These are phyloP conservation scores for Genyomyrus donnyi DNA, from an alignment of 2,113 vertebrate genomes.

Conservation along the genomic window DNA sequence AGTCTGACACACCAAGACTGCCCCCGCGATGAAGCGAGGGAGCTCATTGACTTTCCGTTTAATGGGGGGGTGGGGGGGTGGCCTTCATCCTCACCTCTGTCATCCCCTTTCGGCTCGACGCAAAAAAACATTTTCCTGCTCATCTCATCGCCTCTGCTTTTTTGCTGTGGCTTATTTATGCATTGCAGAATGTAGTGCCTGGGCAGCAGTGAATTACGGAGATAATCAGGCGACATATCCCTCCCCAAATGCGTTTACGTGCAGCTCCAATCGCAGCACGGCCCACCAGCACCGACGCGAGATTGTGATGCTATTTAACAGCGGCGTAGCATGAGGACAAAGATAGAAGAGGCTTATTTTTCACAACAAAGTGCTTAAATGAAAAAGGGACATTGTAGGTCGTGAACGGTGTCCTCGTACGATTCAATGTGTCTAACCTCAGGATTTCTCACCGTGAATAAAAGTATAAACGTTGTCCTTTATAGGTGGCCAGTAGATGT, in stretches of 20 bases:
- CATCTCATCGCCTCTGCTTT: neutral
- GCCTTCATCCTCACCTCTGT: conserved; percentile 1
- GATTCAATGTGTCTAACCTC: neutral
- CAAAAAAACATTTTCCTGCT: neutral
- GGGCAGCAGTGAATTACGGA: neutral
- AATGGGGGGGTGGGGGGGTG: neutral
- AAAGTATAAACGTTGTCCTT: neutral
- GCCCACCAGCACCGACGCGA: neutral
- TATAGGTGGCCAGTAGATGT: neutral
- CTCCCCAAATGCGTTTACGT: neutral
- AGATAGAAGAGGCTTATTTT: neutral
- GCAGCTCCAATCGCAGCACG: neutral
- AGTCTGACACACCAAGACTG: neutral
- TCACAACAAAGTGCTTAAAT: neutral
- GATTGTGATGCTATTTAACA: neutral
- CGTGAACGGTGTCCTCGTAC: neutral
- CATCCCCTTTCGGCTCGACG: neutral
- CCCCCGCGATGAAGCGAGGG: neutral
- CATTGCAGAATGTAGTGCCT: neutral
- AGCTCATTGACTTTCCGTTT: conserved; percentile 3
- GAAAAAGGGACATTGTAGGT: neutral
- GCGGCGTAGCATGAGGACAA: neutral
- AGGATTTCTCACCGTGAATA: neutral
- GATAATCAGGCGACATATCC: neutral
- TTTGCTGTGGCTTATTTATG: neutral